Evolutionary conservation across 2,113 vertebrate genomes (phyloP).

Genomic region (Odobenus rosmarus): DNA sequence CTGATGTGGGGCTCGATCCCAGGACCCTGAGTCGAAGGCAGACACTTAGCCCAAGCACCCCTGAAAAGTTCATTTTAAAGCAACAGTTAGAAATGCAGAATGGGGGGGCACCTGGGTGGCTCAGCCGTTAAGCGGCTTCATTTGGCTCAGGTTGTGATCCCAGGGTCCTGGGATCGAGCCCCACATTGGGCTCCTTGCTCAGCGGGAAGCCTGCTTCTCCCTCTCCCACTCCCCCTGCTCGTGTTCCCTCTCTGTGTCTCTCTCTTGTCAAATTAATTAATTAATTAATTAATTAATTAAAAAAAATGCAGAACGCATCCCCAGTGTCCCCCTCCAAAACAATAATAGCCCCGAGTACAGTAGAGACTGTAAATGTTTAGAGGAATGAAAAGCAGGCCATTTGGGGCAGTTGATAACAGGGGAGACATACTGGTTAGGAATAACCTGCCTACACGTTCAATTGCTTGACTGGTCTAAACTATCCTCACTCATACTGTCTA

Average conservation of each 20-base stretch:
- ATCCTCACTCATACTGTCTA: background rate
- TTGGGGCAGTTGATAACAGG: background rate
- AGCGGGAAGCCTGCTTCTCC: no score
- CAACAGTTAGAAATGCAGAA: background rate
- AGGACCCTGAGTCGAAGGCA: background rate
- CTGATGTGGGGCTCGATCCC: background rate
- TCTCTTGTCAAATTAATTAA: no score
- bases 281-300: no score
- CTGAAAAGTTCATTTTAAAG: slow-evolving; percentile 3
- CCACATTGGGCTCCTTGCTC: no score
- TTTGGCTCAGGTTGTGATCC: no score
- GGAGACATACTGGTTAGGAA: background rate
- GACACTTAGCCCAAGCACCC: background rate
- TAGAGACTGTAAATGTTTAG: background rate
- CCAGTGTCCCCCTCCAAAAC: background rate
- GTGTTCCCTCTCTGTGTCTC: no score
- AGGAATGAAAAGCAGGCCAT: background rate
- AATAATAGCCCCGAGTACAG: background rate
- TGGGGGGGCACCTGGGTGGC: no score
- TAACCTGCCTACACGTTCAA: background rate
- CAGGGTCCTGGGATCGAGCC: no score
- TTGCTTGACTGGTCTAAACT: background rate
- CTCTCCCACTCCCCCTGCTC: no score
- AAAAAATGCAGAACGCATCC: background rate
- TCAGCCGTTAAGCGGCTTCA: no score